Base-by-base conservation (phyloP, 2,113 vertebrate species). In the Mormyrus iriodes region DNA sequence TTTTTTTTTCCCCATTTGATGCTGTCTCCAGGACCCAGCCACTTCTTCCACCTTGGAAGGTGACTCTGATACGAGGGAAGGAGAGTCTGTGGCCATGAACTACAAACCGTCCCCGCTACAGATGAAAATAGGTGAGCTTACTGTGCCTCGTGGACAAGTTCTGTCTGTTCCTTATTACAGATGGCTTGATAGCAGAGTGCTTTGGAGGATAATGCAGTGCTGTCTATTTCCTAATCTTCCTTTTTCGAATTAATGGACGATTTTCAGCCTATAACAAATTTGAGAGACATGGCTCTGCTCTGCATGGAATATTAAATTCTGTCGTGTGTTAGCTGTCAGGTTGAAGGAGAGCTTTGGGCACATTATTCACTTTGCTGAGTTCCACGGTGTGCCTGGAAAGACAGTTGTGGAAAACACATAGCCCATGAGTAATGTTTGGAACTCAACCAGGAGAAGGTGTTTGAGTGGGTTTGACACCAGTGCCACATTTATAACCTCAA, bases 61-160 rank as follows among this genome's bases (percentile, higher is more conserved):
- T 82, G 98, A 99, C 94, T 98, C 97, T 65, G 97, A 97, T 86
- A 95, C 96, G 0, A 96, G 97, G 92, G 98, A 99, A 95, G 97
- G 96, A 46, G 98, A 99, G 94, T 97, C 97, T 84, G 98, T 99
- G 94, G 96, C 97, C 86, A 97, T 99, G 94, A 99, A 98, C 97
- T 99, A 99, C 94, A 99, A 99, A 95, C 98, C 97, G 17, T 98
- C 98, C 90, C 98, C 98, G 19, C 95, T 99, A 92, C 98, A 99
- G 93, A 98, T 97, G 95, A 99, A 99, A 95, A 96, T 99, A 94
- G 98, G 98, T 98, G 94, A 96, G 96, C 95, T 13, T 0, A 2
- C 73, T 19, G 69, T 42, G 51, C 2, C 31, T 2, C 6, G 51
- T 58, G 15, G 52, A 39, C 8, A 6, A 10, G 4, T 85, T 85